Evolutionary conservation across 92 coral and sea anemone genomes (phyloP).

Genomic region (Palythoa heliodiscus): DNA sequence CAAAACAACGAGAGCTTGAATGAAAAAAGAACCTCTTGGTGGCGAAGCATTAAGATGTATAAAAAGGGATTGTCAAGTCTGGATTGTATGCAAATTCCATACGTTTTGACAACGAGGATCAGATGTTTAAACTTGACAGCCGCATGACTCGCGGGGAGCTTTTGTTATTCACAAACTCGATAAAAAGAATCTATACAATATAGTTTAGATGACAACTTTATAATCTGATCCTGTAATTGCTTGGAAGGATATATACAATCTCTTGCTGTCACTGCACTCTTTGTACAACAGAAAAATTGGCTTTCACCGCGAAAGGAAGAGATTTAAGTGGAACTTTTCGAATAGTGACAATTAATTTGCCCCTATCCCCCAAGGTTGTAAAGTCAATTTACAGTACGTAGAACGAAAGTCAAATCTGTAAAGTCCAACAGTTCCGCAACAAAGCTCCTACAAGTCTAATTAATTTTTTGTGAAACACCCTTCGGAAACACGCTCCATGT

Average conservation of each 20-base stretch:
- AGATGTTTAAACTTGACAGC: conserved; percentile 1
- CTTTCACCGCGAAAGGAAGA: not conserved
- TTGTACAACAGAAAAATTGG: not conserved
- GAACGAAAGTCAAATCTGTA: not conserved
- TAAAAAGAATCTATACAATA: not conserved
- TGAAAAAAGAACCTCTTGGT: not conserved
- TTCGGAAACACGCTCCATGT: conserved; percentile 22
- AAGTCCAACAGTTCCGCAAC: conserved; percentile 34
- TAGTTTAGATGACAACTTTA: conserved; percentile 22
- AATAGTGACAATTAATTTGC: not conserved
- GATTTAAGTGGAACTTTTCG: conserved; percentile 3
- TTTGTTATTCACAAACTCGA: conserved; percentile 34
- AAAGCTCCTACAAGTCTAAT: conserved; percentile 9
- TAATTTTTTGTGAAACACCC: not conserved
- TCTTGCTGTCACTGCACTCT: conserved; percentile 8
- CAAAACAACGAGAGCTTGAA: not conserved
- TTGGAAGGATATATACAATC: conserved; percentile 17
- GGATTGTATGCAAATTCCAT: conserved; percentile 43
- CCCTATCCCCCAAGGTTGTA: not conserved
- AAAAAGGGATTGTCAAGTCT: conserved; percentile 40
- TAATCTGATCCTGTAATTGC: conserved; percentile 41
- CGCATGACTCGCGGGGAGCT: conserved; percentile 34
- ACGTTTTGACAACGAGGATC: conserved; percentile 5
- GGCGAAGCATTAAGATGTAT: not conserved
- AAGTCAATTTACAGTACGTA: conserved; percentile 10